Evolutionary conservation across 2,888 invertebrate species (phyloP), one percentile per base, ranked within the genome.

Genomic region (Agrenia bidenticulata): DNA sequence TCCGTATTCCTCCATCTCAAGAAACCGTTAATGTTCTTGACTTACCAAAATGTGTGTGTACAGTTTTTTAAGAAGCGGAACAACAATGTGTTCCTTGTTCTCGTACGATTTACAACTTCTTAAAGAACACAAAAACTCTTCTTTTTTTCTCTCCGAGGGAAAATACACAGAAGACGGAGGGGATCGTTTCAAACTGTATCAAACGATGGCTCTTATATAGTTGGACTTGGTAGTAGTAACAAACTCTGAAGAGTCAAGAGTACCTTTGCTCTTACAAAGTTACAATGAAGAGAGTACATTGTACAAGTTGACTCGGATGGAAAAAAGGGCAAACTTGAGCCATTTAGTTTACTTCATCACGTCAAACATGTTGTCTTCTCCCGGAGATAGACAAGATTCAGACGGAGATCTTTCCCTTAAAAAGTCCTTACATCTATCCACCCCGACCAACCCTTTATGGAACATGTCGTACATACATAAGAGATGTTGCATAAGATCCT

Each of bases 61-160:
- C 45, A 17, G 2, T 45, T 45, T 45, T 53, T 53, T 49, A 49
- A 49, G 7, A 7, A 26, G 24, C 11, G 32, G 23, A 13, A 67
- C 61, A 56, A 67, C 67, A 67, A 67, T 63, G 49, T 42, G 26
- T 56, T 41, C 63, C 67, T 67, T 67, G 63, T 63, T 63, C 67
- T 51, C 61, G 45, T 24, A 32, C 55, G 32, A 55, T 55, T 55
- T 55, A 55, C 41, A 57, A 23, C 57, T 41, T 15, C 7, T 17
- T 9, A 23, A 39, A 11, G 39, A 19, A 15, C 49, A 24, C 21
- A 51, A 51, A 51, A 54, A 15, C 49, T 42, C 41, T 39, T 61
- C 53, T 26, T 19, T 32, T 32, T 32, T 32, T n/a, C 11, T 32
- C 32, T 32, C 32, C 32, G 32, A 32, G 32, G 11, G 11, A 32